These are phyloP conservation scores for Octodon degus DNA, from an alignment of 2,113 vertebrate genomes.

Conservation along the genomic window DNA sequence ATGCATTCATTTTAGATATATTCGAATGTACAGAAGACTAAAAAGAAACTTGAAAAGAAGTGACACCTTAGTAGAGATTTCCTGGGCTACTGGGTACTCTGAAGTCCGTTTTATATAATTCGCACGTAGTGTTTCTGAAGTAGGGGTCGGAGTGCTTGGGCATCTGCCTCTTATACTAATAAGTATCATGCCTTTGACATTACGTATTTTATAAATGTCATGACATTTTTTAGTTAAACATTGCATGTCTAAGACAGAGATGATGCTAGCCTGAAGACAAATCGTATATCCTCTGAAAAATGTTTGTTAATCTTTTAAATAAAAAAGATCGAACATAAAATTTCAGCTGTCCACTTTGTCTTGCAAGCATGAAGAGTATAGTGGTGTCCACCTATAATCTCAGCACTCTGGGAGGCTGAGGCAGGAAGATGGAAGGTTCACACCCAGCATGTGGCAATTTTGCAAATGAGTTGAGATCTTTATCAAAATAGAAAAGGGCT, in stretches of 20 bases:
- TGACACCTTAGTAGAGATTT: background rate
- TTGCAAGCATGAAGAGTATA: background rate
- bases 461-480: background rate
- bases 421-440: background rate
- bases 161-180: background rate
- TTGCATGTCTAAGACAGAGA: background rate
- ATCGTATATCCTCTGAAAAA: background rate
- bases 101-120: background rate
- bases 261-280: background rate
- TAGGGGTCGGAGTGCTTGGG: background rate
- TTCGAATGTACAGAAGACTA: background rate
- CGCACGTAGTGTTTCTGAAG: background rate
- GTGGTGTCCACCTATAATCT: background rate
- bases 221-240: background rate
- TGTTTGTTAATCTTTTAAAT: background rate
- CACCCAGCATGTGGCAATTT: background rate
- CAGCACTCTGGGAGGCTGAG: background rate
- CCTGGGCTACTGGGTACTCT: background rate
- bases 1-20: conserved; percentile 16
- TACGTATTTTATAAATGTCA: background rate
- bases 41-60: background rate
- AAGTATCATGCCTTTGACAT: background rate
- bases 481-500: background rate
- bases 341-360: background rate
- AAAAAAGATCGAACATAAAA: background rate